Conservation (phyloP, 2,888 invertebrate species). For the Dysmachus trigonus region DNA sequence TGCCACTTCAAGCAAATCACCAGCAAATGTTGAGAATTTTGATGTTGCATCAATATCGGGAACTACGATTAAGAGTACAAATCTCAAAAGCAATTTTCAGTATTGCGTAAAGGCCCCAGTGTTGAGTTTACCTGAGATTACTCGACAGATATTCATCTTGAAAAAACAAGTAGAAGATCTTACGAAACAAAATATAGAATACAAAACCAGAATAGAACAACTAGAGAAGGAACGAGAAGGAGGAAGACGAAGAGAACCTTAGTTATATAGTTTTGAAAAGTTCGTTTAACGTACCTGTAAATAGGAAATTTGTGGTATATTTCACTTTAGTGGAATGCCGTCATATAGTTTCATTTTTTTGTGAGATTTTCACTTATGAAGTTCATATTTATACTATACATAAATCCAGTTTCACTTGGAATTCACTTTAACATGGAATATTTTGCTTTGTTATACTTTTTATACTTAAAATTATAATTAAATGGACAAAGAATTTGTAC, state of each 20-base stretch:
- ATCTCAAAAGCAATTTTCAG: neutral
- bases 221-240: constrained; percentile 53
- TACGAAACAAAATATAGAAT: constrained; percentile 60
- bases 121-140: constrained; percentile 60
- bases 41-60: neutral
- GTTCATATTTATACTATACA: neutral
- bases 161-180: constrained; percentile 60
- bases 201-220: constrained; percentile 57
- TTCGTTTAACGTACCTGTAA: neutral
- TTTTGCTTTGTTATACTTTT: neutral
- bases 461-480: neutral
- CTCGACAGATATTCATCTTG: constrained; percentile 59
- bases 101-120: constrained; percentile 53
- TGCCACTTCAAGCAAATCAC: neutral
- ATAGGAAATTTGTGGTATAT: neutral
- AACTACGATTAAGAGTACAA: neutral
- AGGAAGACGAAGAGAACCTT: neutral
- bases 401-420: neutral
- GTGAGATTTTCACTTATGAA: neutral
- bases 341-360: neutral
- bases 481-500: neutral
- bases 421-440: neutral
- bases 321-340: neutral
- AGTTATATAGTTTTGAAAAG: neutral
- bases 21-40: neutral